Base-by-base conservation (phyloP, 2,888 invertebrate species). In the Trachelus troglodyta region DNA sequence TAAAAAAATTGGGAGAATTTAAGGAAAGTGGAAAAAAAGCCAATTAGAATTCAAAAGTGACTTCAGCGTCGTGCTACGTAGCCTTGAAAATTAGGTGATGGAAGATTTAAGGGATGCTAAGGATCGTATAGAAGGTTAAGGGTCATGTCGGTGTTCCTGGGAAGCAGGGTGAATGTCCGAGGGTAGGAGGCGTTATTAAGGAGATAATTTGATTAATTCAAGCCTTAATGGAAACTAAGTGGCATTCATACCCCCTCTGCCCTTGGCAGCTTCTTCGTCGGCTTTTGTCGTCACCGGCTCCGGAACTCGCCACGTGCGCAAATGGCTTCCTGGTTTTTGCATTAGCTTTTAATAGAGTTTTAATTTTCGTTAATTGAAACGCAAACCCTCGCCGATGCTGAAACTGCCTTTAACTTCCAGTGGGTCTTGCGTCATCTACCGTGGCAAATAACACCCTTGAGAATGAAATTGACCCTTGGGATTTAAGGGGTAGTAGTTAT, bases 161-260 rank as follows among this genome's bases (percentile, higher is more conserved):
- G 37, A 71, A 34, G 71, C 33, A 11, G 33, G 56, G 31, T 34
- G 75, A 77, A 34, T 40, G 75, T 37, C 74, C n/a, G 3, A 69
- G n/a, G 69, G 75, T 56, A 69, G 69, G 74, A 33, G 71, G 30
- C 71, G 69, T 77, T 75, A 75, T 69, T 77, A n/a, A 77, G 69
- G 33, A 77, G 77, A 77, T 56, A 77, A 77, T 77, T 77, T 77
- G 77, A 77, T 77, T 75, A 77, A 77, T 77, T 77, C 77, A 33
- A 69, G 69, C 74, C 71, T 30, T 77, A 77, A 77, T 77, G 77
- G 77, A 77, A 75, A 75, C 77, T 77, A 75, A 77, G 77, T 75
- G 75, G 75, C n/a, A 77, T 77, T 77, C 77, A 69, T 71, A 35
- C 56, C 34, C 75, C 56, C 23, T 56, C 56, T 9, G 0, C 56